Base-by-base conservation (phyloP, 2,797 vertebrate genomes). In the Lindbergichthys nudifrons region DNA sequence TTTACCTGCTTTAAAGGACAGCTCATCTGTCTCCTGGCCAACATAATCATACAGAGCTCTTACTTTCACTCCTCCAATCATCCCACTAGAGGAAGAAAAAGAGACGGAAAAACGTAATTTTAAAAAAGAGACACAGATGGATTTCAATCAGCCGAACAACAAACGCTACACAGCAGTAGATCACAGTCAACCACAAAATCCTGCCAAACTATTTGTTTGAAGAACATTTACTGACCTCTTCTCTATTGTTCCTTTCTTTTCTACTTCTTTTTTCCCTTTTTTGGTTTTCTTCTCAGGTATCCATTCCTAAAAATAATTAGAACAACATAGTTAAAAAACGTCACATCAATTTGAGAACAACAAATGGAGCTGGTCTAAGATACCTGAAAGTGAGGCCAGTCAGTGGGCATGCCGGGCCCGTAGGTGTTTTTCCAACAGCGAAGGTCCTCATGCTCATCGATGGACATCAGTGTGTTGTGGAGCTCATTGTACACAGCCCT, bases 301-400 rank as follows among this genome's bases (percentile, higher is more conserved):
- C 94, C 95, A 96, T 74, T 95, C 95, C 95, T 96, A 42, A 32
- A 30, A 51, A 10, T 4, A 23, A 66, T 80, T 36, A 46, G 4
- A 30, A 51, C 41, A 0, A 15, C 30, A 12, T 2, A 18, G 7
- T 41, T 5, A 36, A 36, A 36, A 36, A 36, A 32, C 2, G 0
- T 46, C 0, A 32, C 26, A 51, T 36, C 0, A 3, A 2, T 32
- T 15, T 42, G 9, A 48, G n/a, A 21, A 0, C 2, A 6, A 19
- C 6, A 47, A 41, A 21, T 0, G n/a, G 7, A 65, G 12, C 26
- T 0, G 0, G 23, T 61, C 1, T 23, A n/a, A 53, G 64, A 10
- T 16, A 96, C 96, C 94, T 96, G 93, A 75, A 96, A 96, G 76
- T 95, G 94, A 12, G 96, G 96, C 96, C 96, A 97, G 85, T 95